Base-by-base conservation (phyloP, 2,888 invertebrate genomes). In the Scelioninae gen. 1 region DNA sequence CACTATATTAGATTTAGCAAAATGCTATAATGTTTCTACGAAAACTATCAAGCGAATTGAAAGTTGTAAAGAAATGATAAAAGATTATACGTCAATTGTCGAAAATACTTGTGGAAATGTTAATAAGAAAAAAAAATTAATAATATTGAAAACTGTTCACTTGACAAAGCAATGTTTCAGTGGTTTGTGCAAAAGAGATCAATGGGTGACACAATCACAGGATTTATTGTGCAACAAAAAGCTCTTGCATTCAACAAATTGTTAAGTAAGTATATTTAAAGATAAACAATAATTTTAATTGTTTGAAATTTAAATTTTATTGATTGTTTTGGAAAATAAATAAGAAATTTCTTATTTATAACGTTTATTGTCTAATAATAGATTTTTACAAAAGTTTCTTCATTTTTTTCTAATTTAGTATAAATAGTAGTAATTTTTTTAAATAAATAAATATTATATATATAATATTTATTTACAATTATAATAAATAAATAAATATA, bases 141-240 rank as follows among this genome's bases (percentile, higher is more conserved):
- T 23, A 65, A 65, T 34, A 65, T 65, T 8, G 51, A 65, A 51
- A 15, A 29, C n/a, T 38, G 32, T n/a, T n/a, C 5, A 13, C 53
- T 65, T 8, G 65, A 65, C 53, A 51, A 51, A 40, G 45, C 40
- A 1, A 23, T 65, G 16, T 65, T 51, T 40, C 10, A 0, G 13
- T 65, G 51, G 65, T 38, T 65, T 11, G 16, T 38, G 11, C 65
- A 65, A 40, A 51, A 13, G 40, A 51, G 65, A 8, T 23, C 65
- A 0, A 47, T 51, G 13, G 65, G 65, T n/a, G 65, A 65, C 23
- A 51, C 51, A 5, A 32, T 65, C 13, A 38, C 38, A 0, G 65
- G 65, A n/a, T 5, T 0, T 23, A 38, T 65, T 51, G 51, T 65
- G 9, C 13, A 65, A 29, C 5, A 51, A 40, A 47, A 65, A 63